These are phyloP conservation scores for Allobates femoralis DNA, from an alignment of 2,797 vertebrate genomes.

Conservation along the genomic window DNA sequence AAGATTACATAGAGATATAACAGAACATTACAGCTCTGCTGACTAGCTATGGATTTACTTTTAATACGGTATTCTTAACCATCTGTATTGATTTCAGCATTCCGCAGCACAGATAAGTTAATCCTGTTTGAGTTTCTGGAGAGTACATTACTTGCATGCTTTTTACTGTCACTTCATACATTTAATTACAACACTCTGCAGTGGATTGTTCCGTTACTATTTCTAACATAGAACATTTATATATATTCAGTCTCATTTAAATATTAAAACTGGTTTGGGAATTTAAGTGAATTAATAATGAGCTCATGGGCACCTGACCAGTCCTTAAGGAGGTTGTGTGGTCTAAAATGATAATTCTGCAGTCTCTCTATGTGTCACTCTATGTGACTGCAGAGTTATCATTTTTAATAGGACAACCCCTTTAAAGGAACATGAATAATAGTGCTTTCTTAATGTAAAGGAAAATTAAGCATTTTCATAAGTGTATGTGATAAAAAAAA, in stretches of 20 bases:
- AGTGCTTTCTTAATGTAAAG: no score
- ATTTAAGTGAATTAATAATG: no score
- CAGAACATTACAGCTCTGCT: conserved; percentile 17
- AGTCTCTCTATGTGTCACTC: no score
- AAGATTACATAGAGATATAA: conserved; percentile 15
- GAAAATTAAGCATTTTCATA: no score
- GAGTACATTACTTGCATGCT: background rate
- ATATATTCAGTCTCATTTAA: background rate
- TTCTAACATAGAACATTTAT: background rate
- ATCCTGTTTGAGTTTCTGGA: conserved; percentile 23
- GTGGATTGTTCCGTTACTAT: background rate
- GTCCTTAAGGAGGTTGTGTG: no score
- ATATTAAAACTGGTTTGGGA: background rate
- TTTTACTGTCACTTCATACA: background rate
- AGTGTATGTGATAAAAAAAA: no score
- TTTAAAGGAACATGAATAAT: no score
- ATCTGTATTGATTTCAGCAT: conserved; percentile 21
- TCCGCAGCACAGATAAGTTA: background rate
- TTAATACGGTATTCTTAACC: conserved; percentile 33
- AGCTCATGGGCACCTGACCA: no score
- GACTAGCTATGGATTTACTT: conserved; percentile 3
- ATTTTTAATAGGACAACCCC: no score
- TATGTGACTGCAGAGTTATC: no score
- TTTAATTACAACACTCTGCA: background rate
- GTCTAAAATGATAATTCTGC: no score